phyloP scores from a whole-genome alignment of 2,888 invertebrate species.

The Coenonympha glycerion region DNA sequence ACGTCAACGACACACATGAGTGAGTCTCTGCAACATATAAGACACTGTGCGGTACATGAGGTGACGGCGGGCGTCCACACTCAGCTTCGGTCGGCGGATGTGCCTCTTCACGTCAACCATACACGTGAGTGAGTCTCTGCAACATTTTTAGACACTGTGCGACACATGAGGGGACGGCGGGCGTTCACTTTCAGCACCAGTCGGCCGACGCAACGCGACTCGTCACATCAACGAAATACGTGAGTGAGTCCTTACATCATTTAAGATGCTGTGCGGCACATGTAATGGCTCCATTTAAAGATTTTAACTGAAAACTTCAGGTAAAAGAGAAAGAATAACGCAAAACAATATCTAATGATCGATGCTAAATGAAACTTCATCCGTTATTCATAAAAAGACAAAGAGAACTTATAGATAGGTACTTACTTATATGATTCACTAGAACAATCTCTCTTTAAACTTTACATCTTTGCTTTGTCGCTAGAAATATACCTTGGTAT shows the following conservation, averaged over 20 bases:
- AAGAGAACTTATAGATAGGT: slow-evolving; percentile 6
- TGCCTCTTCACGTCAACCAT: slow-evolving; percentile 61
- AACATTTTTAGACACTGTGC: slow-evolving; percentile 6
- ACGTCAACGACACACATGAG: slow-evolving; percentile 68
- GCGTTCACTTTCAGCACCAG: slow-evolving; percentile 56
- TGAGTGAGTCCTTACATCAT: slow-evolving; percentile 41
- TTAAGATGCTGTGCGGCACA: too few relatives aligned
- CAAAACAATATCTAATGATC: not conserved
- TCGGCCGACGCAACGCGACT: slow-evolving; percentile 69
- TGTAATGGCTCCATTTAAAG: too few relatives aligned
- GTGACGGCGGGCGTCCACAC: slow-evolving; percentile 53
- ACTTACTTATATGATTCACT: slow-evolving; percentile 12
- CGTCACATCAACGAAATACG: slow-evolving; percentile 64
- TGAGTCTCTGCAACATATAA: slow-evolving; percentile 17
- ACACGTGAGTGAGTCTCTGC: slow-evolving; percentile 53
- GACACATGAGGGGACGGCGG: slow-evolving; percentile 47
- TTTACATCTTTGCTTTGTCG: slow-evolving; percentile 10
- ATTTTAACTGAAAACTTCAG: too few relatives aligned
- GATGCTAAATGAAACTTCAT: slow-evolving; percentile 8
- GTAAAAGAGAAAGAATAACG: too few relatives aligned
- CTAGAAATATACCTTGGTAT: slow-evolving; percentile 6
- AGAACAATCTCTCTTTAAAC: slow-evolving; percentile 2
- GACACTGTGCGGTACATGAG: too few relatives aligned
- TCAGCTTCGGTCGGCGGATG: slow-evolving; percentile 66
- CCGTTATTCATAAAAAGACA: slow-evolving; percentile 9